phyloP scores from a whole-genome alignment of 2,888 invertebrate species.

The Leucophenga maculata region DNA sequence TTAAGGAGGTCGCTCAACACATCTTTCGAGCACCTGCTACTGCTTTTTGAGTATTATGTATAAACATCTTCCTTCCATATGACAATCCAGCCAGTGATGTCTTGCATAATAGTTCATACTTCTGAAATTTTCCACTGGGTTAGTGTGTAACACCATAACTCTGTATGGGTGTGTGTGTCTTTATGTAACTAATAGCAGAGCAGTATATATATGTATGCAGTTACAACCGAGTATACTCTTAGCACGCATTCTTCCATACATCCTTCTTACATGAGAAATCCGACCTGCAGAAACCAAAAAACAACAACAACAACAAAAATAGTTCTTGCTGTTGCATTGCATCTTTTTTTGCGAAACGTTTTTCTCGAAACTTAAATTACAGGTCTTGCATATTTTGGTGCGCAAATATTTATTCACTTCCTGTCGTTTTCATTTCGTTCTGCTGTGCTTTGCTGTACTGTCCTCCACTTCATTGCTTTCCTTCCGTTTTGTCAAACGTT shows the following conservation, averaged over 20 bases:
- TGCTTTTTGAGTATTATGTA: no score
- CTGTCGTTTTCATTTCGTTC: neutral
- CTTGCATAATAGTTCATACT: no score
- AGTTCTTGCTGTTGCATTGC: neutral
- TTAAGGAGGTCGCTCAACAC: no score
- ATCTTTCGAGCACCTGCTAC: no score
- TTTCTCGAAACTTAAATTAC: slow-evolving; percentile 52
- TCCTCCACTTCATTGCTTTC: slow-evolving; percentile 19
- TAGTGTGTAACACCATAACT: no score
- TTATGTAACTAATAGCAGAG: neutral
- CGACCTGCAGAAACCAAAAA: neutral
- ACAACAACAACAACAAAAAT: no score
- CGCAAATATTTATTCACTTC: slow-evolving; percentile 58
- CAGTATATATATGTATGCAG: slow-evolving; percentile 2
- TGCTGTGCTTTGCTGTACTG: slow-evolving; percentile 1
- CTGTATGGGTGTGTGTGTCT: neutral
- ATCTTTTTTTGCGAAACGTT: neutral
- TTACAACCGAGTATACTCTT: neutral
- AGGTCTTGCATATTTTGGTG: slow-evolving; percentile 62
- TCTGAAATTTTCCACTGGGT: no score
- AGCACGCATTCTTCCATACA: slow-evolving; percentile 14
- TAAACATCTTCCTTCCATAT: no score
- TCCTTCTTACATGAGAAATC: slow-evolving; percentile 5
- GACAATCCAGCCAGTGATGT: no score
- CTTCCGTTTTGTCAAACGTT: neutral